Evolutionary conservation across 2,797 vertebrate genomes (phyloP).

Genomic region (Nothura maculosa): DNA sequence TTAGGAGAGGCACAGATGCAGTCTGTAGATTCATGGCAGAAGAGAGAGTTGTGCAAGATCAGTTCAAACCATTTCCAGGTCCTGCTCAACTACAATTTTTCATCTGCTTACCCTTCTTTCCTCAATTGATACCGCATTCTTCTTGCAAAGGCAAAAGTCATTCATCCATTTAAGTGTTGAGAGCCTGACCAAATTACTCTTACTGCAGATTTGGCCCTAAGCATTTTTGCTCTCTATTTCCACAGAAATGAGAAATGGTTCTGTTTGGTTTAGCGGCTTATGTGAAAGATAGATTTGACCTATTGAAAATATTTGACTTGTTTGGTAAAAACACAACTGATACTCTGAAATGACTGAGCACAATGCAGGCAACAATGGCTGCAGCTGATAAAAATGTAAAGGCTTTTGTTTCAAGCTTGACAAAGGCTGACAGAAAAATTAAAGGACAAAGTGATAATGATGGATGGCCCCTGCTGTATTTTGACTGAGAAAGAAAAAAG

Average conservation of each 20-base stretch:
- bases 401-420: slow-evolving; percentile 69
- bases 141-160: slow-evolving; percentile 23
- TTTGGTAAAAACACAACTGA: slow-evolving; percentile 9
- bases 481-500: slow-evolving; percentile 53
- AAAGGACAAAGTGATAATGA: slow-evolving; percentile 62
- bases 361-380: slow-evolving; percentile 49
- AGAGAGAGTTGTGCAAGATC: not conserved
- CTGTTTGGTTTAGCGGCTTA: slow-evolving; percentile 50
- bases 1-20: not conserved
- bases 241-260: slow-evolving; percentile 59
- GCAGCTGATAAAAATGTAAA: slow-evolving; percentile 64
- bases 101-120: not conserved
- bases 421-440: slow-evolving; percentile 66
- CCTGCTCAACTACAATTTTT: not conserved
- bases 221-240: slow-evolving; percentile 49
- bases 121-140: not conserved
- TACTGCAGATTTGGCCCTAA: slow-evolving; percentile 30
- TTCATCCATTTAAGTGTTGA: slow-evolving; percentile 46
- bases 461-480: slow-evolving; percentile 49
- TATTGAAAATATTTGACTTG: slow-evolving; percentile 61
- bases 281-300: slow-evolving; percentile 65
- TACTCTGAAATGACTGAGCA: slow-evolving; percentile 60
- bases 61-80: not conserved
- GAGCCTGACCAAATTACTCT: slow-evolving; percentile 47
- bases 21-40: not conserved